Base-by-base conservation (phyloP, 2,797 vertebrate species). In the Xerus rutilus region DNA sequence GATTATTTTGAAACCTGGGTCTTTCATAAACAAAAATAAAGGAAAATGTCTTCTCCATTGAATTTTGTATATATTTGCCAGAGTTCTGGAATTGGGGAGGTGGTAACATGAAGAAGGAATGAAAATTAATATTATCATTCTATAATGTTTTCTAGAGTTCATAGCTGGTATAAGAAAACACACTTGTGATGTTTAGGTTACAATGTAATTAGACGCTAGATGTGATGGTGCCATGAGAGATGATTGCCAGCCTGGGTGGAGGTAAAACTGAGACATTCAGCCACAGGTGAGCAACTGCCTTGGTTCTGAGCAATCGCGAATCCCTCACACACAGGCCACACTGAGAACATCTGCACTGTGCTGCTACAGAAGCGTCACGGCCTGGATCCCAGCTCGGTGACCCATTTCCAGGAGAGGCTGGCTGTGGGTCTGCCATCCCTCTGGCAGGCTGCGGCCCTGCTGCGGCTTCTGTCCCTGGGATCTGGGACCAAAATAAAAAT, bases 271-370 rank as follows among this genome's bases (percentile, higher is more conserved):
- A 97, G 93, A 81, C 76, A 84, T 10, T 49, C 45, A 95, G 67
- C 92, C 93, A 93, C 87, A 90, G 65, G 77, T 96, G 94, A 94
- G 88, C 91, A 94, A 86, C 86, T 88, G 84, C 52, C 52, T 17
- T 72, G 94, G 86, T 96, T 97, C 93, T 85, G 94, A 88, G 95
- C 95, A 72, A 32, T 83, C 93, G 89, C 90, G 96, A 95, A 96
- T 97, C 49, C 1, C 94, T 93, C 88, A 97, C 95, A 97, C 97
- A 95, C 94, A 90, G 93, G 78, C 47, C 43, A 47, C 84, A 79
- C 97, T 96, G 78, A 91, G 96, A 97, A 94, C 83, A 64, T 96
- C 14, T 54, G 32, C 69, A n/a, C 6, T 73, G 93, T 96, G 96
- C 92, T 78, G 76, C 64, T 96, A 81, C 96, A 85, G 93, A 97